These are phyloP conservation scores for Hemibagrus guttatus DNA, from an alignment of 2,797 vertebrate species.

Conservation along the genomic window DNA sequence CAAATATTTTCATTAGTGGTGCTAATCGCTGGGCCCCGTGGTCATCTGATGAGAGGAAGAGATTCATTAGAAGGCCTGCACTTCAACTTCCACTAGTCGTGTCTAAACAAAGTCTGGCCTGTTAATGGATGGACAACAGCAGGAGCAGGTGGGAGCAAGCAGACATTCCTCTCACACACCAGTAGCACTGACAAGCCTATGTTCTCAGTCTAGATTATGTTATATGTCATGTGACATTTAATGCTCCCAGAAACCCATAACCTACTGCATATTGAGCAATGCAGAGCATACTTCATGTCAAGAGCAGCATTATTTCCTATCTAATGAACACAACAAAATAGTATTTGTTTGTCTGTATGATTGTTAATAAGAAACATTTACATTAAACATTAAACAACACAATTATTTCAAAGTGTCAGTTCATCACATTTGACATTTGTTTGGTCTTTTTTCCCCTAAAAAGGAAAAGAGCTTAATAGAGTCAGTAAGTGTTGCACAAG, in stretches of 20 bases:
- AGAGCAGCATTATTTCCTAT: not conserved
- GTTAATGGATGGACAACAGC: constrained; percentile 41
- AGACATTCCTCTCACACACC: constrained; percentile 11
- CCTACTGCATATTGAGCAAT: not conserved
- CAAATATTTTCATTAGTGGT: constrained; percentile 60
- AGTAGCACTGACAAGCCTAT: constrained; percentile 19
- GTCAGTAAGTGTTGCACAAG: constrained; percentile 46
- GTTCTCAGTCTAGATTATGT: not conserved
- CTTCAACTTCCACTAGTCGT: constrained; percentile 44
- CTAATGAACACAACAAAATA: not conserved
- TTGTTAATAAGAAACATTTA: not conserved
- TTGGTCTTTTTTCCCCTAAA: not conserved
- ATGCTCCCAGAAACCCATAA: not conserved
- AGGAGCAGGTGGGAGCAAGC: constrained; percentile 42
- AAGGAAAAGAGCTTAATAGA: constrained; percentile 19
- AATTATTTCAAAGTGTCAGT: not conserved
- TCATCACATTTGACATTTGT: constrained; percentile 16
- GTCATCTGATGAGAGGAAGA: constrained; percentile 54
- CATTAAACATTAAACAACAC: no score
- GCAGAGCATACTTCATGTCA: not conserved
- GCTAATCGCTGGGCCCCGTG: constrained; percentile 51
- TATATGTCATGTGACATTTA: not conserved
- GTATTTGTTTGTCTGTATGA: not conserved
- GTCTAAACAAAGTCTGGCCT: constrained; percentile 46
- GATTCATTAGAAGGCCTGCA: constrained; percentile 55